These are phyloP conservation scores for Periophthalmodon schlosseri DNA, from an alignment of 2,113 vertebrate species.

Conservation along the genomic window DNA sequence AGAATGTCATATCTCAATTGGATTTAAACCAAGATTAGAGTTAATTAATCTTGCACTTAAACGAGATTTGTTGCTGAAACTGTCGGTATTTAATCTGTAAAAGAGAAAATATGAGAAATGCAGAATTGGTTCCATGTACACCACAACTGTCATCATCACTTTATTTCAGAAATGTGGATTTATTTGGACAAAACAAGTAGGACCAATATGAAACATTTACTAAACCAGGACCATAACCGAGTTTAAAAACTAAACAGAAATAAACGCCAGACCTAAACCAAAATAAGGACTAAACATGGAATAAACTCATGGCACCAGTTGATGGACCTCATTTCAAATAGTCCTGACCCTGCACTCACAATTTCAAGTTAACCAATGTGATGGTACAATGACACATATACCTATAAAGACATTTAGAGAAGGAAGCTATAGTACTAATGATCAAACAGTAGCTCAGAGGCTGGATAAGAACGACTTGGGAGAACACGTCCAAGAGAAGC, in stretches of 20 bases:
- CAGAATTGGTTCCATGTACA: slow-evolving; percentile 14
- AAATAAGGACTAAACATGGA: too few species aligned
- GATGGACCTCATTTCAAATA: too few species aligned
- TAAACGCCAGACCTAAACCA: too few species aligned
- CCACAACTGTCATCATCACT: slow-evolving; percentile 3
- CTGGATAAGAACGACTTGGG: slow-evolving; percentile 18
- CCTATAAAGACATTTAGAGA: slow-evolving; percentile 11
- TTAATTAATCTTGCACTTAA: slow-evolving; percentile 41
- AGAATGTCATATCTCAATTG: slow-evolving; percentile 28
- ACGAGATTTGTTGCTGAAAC: slow-evolving; percentile 24
- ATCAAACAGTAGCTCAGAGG: slow-evolving; percentile 17
- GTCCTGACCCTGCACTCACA: too few species aligned
- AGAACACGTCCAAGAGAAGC: slow-evolving; percentile 1
- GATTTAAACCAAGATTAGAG: slow-evolving; percentile 27
- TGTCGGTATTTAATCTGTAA: slow-evolving; percentile 16
- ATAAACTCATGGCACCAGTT: too few species aligned
- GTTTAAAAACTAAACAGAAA: background rate
- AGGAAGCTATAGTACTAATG: slow-evolving; percentile 9
- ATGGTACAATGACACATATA: background rate
- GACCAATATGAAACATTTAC: too few species aligned
- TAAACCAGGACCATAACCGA: too few species aligned
- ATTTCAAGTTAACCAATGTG: too few species aligned
- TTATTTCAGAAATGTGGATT: slow-evolving; percentile 7
- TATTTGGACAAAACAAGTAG: too few species aligned
- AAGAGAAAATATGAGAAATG: slow-evolving; percentile 28